These are phyloP conservation scores for Phymorhynchus buccinoides DNA, from an alignment of 1,140 invertebrate species.

Conservation along the genomic window DNA sequence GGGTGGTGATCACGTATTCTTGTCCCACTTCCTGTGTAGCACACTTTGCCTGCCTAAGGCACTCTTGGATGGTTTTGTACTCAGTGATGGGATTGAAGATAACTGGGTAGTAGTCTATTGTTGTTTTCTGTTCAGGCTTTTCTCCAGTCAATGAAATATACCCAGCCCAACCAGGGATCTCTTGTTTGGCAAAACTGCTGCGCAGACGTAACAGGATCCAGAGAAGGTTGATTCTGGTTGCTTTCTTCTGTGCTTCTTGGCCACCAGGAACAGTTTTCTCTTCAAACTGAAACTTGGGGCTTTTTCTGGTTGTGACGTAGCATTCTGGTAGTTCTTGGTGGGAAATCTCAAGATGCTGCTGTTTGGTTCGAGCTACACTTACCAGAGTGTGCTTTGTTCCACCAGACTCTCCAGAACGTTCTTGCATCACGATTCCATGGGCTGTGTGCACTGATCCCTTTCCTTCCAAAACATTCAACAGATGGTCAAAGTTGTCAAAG, in stretches of 20 bases:
- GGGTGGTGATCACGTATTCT: constrained; percentile 49
- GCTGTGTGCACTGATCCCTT: constrained; percentile 45
- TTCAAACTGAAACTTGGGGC: too few relatives aligned
- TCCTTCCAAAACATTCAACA: constrained; percentile 42
- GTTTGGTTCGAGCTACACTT: too few relatives aligned
- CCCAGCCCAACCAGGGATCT: constrained; percentile 42
- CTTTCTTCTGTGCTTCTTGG: too few relatives aligned
- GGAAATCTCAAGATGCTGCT: too few relatives aligned
- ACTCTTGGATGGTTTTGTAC: constrained; percentile 47
- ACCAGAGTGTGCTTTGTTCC: too few relatives aligned
- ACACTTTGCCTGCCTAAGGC: constrained; percentile 43
- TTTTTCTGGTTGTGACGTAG: too few relatives aligned
- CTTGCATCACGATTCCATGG: constrained; percentile 55
- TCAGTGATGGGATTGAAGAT: constrained; percentile 53
- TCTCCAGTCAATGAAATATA: constrained; percentile 46
- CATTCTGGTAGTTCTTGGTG: too few relatives aligned
- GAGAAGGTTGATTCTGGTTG: too few relatives aligned
- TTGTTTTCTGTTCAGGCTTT: constrained; percentile 11
- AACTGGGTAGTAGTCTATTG: constrained; percentile 49
- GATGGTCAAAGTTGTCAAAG: constrained; percentile 59
- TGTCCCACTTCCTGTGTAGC: constrained; percentile 44
- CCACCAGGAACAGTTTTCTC: too few relatives aligned
- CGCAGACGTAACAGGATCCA: too few relatives aligned
- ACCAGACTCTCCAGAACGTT: constrained; percentile 31
- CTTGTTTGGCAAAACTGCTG: too few relatives aligned